Evolutionary conservation across 92 coral and sea anemone species (phyloP).

Genomic region (Phenganax stokvisi): DNA sequence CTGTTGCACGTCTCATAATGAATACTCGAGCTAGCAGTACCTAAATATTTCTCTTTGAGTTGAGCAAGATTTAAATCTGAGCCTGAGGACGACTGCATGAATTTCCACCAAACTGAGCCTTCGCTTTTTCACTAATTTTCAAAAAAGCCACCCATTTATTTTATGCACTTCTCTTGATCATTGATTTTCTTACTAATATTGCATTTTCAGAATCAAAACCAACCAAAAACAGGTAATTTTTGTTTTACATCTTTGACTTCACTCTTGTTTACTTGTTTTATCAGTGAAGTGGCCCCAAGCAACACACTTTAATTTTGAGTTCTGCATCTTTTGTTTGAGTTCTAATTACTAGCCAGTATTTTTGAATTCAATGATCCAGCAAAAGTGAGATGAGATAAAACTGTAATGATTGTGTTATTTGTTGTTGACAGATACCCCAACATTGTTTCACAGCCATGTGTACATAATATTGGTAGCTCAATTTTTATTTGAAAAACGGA

Average conservation of each 20-base stretch:
- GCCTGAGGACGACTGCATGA: slow-evolving; percentile 4
- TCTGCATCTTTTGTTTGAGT: slow-evolving; percentile 17
- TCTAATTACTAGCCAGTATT: slow-evolving; percentile 23
- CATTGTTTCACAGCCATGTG: slow-evolving; percentile 9
- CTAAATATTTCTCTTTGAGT: slow-evolving; percentile 18
- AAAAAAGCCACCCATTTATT: too few relatives aligned
- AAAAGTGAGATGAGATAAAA: slow-evolving; percentile 9
- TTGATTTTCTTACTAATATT: too few relatives aligned
- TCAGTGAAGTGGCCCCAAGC: neutral
- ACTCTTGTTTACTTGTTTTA: neutral
- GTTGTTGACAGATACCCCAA: neutral
- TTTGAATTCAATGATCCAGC: slow-evolving; percentile 12
- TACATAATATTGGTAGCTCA: neutral
- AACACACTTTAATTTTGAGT: slow-evolving; percentile 12
- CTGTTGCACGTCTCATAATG: neutral
- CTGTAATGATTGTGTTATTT: slow-evolving; percentile 3
- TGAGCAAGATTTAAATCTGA: neutral
- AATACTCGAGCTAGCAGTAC: neutral
- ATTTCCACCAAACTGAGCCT: neutral
- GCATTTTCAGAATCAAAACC: too few relatives aligned
- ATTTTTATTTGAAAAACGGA: neutral
- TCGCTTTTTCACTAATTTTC: too few relatives aligned
- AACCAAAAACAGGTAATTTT: too few relatives aligned
- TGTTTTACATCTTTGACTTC: neutral
- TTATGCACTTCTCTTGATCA: too few relatives aligned